A percentile compares a stretch with the other conserved stretches of the same genome.
Conservation (phyloP, 2,888 invertebrate species). For the Xestia sexstrigata region DNA sequence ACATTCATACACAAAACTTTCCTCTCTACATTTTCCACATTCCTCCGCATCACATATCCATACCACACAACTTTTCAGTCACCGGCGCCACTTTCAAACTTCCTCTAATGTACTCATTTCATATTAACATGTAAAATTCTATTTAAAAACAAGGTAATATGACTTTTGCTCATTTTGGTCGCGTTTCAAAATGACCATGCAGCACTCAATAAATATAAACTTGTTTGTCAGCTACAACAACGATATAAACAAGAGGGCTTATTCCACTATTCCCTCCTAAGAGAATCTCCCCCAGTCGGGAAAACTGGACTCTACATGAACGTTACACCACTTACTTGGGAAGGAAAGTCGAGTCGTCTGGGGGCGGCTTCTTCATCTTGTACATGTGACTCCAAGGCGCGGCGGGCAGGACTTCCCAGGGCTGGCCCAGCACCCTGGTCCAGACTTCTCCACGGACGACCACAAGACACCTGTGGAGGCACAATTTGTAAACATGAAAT, state of each 20-base stretch:
- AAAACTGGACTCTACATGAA: background rate
- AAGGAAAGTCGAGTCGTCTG: slow-evolving; percentile 73
- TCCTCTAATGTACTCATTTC: too few relatives aligned
- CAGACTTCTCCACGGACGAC: slow-evolving; percentile 87
- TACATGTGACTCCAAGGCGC: slow-evolving; percentile 90
- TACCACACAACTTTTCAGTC: too few relatives aligned
- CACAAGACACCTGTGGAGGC: slow-evolving; percentile 80
- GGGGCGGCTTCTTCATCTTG: slow-evolving; percentile 88
- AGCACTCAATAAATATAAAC: background rate
- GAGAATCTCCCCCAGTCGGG: too few relatives aligned
- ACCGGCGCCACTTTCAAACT: too few relatives aligned
- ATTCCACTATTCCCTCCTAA: too few relatives aligned
- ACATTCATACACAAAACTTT: too few relatives aligned
- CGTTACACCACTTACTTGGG: slow-evolving; percentile 76
- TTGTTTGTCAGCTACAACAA: background rate
- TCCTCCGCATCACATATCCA: too few relatives aligned
- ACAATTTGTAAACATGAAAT: background rate
- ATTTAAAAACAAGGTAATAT: too few relatives aligned
- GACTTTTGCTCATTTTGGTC: too few relatives aligned
- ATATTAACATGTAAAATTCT: too few relatives aligned
- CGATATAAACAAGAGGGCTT: background rate
- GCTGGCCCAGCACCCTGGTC: slow-evolving; percentile 87
- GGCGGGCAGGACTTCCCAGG: slow-evolving; percentile 86
- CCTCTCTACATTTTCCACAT: too few relatives aligned
- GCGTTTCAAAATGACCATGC: background rate